Base-by-base conservation (phyloP, 2,113 vertebrate genomes). In the Dryoscopus gambensis region DNA sequence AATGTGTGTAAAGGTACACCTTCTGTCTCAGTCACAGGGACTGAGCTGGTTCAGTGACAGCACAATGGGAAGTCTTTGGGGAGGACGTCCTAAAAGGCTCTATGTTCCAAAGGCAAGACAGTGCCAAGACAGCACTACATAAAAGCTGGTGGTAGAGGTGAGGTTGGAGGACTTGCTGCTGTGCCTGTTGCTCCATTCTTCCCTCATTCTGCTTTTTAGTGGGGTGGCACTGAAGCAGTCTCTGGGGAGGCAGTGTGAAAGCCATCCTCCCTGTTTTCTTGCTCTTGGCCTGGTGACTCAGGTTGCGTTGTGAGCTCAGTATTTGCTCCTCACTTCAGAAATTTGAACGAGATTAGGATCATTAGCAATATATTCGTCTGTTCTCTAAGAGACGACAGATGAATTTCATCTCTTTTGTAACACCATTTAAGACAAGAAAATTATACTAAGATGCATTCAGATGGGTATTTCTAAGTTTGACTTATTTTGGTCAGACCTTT, bases 331-430 rank as follows among this genome's bases (percentile, higher is more conserved):
- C 46, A 28, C 64, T 89, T 64, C 83, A 93, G 80, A 92, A 92
- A 92, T 47, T 39, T 84, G 90, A 90, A 89, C 47, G 80, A 91
- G 86, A 93, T 93, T 92, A 76, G 57, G 53, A 47, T 95, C 77
- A 84, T 92, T 92, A 94, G 53, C 80, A 87, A 90, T 56, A 57
- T 60, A 89, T 90, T 89, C 3, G 0, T 96, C 92, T 93, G 83
- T 81, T 95, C 79, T 10, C 73, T 75, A 49, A 75, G 47, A 94
- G 49, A 56, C 0, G 2, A 79, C 65, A 89, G 92, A 94, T 87
- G 49, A 94, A 86, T 93, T 93, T 71, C 5, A 71, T 93, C 28
- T 40, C 75, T 88, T 69, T 57, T 92, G 49, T 81, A 87, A 89
- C 30, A 82, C 46, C 49, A 73, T 65, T 55, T 49, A 92, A 89